These are phyloP conservation scores for Neodiprion pinetum DNA, from an alignment of 1,140 invertebrate species.

Conservation along the genomic window DNA sequence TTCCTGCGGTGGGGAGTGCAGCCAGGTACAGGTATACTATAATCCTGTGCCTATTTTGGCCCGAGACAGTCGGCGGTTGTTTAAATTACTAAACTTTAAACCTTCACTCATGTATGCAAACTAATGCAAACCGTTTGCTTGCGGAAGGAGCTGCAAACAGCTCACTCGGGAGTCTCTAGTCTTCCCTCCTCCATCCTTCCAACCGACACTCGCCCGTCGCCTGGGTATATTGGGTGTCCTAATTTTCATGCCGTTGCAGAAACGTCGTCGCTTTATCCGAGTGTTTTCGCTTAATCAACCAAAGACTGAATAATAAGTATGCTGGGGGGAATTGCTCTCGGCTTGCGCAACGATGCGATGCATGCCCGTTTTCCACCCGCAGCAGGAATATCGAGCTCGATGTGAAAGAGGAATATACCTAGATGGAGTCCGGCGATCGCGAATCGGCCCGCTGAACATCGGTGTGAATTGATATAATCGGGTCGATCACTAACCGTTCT, in stretches of 20 bases:
- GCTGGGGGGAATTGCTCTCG: slow-evolving; percentile 9
- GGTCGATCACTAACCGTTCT: no score
- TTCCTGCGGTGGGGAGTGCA: no score
- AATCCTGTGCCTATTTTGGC: slow-evolving; percentile 27
- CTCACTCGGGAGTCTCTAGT: slow-evolving; percentile 42
- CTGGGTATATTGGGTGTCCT: slow-evolving; percentile 37
- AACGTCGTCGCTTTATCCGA: slow-evolving; percentile 24
- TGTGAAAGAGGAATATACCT: no score
- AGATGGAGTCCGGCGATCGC: no score
- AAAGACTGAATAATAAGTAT: slow-evolving; percentile 38
- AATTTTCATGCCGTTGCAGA: slow-evolving; percentile 29
- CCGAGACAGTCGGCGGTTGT: slow-evolving; percentile 42
- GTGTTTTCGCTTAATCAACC: slow-evolving; percentile 44
- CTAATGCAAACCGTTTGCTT: slow-evolving; percentile 51
- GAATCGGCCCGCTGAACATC: no score
- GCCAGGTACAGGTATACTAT: no score
- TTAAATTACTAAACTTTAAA: slow-evolving; percentile 55
- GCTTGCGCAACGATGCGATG: no score
- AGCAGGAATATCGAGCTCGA: no score
- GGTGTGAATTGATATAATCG: no score
- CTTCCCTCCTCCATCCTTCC: slow-evolving; percentile 23
- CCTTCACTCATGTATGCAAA: slow-evolving; percentile 53
- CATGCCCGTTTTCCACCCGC: no score
- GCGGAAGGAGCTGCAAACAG: slow-evolving; percentile 53
- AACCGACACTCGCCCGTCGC: slow-evolving; percentile 22